These are phyloP conservation scores for Micoletzkya japonica DNA, from an alignment of 2,888 invertebrate genomes.

Conservation along the genomic window DNA sequence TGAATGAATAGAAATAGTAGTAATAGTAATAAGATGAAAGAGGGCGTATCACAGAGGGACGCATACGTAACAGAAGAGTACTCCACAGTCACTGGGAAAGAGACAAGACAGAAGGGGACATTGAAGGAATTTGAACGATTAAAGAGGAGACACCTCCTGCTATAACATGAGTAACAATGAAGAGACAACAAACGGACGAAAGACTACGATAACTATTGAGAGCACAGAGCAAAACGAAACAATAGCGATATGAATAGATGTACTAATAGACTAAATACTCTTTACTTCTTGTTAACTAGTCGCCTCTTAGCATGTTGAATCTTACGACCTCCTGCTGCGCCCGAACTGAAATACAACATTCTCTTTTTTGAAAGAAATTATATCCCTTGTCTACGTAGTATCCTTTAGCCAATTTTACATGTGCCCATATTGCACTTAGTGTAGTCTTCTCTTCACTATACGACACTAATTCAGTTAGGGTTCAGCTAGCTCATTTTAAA, in stretches of 20 bases:
- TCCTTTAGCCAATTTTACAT: too few species aligned
- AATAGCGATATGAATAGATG: conserved; percentile 11
- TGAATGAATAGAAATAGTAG: too few species aligned
- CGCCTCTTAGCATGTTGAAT: conserved; percentile 5
- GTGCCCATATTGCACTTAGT: too few species aligned
- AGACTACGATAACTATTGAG: background rate
- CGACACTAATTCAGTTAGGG: too few species aligned
- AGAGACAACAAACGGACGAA: conserved; percentile 1
- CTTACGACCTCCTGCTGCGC: conserved; percentile 6
- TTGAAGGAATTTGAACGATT: background rate
- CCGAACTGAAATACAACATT: background rate
- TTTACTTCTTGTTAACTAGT: conserved; percentile 2
- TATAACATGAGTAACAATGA: background rate
- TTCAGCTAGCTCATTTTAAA: too few species aligned
- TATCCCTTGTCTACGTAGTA: too few species aligned
- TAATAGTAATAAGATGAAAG: conserved; percentile 5
- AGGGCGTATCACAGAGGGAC: background rate
- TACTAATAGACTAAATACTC: background rate
- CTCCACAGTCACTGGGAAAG: conserved; percentile 8
- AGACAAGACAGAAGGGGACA: conserved; percentile 4
- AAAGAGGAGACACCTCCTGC: background rate
- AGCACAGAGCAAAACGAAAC: background rate
- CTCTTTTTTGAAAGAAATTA: too few species aligned
- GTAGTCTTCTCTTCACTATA: too few species aligned
- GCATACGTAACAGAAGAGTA: conserved; percentile 16